A percentile compares a stretch with the other conserved stretches of the same genome.
Evolutionary conservation across 2,113 vertebrate species (phyloP).

Genomic region (Leucopsar rothschildi): DNA sequence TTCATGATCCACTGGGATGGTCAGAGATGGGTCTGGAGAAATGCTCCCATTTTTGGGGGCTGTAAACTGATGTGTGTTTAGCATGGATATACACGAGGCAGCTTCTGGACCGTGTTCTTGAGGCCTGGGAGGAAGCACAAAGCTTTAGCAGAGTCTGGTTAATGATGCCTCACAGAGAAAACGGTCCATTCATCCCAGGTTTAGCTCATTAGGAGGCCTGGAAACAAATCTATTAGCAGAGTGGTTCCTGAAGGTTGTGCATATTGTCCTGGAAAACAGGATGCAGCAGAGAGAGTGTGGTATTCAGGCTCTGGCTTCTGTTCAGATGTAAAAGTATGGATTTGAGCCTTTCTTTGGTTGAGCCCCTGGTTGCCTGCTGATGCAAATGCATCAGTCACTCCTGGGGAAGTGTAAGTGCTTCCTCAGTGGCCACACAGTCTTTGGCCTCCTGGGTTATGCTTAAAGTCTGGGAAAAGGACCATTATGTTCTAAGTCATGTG

Average conservation of each 20-base stretch:
- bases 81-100: background rate
- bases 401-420: background rate
- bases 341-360: background rate
- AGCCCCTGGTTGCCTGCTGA: background rate
- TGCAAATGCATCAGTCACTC: background rate
- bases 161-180: background rate
- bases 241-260: background rate
- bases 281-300: background rate
- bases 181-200: background rate
- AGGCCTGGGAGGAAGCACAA: background rate
- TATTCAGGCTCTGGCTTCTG: background rate
- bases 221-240: background rate
- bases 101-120: background rate
- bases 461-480: background rate
- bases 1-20: background rate
- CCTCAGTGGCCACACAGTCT: background rate
- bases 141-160: background rate
- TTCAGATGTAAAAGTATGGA: background rate
- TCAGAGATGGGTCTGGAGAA: background rate
- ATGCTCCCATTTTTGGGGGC: background rate
- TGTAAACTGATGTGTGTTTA: background rate
- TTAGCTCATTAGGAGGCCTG: background rate
- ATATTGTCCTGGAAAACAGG: background rate
- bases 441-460: background rate
- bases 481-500: background rate